Percentiles rank a stretch among this genome's conserved stretches.
These are phyloP conservation scores for Oxyteleia sp. DNA, from an alignment of 2,888 invertebrate species.

Conservation along the genomic window DNA sequence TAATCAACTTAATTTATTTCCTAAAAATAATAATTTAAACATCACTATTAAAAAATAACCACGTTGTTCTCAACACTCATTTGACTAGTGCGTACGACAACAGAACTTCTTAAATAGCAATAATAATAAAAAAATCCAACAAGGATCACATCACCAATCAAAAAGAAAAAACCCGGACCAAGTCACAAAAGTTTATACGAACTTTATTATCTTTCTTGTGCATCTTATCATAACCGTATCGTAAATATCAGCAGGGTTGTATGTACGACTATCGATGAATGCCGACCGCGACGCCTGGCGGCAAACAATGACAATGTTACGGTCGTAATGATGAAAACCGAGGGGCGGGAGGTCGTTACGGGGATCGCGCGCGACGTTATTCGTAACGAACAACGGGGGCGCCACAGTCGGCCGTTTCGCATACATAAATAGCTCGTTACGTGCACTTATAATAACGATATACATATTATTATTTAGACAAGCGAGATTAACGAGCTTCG, in stretches of 20 bases:
- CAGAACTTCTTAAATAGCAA: too few species aligned
- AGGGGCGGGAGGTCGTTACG: background rate
- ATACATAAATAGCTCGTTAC: conserved; percentile 65
- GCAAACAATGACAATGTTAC: background rate
- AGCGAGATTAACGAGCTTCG: conserved; percentile 60
- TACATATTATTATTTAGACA: conserved; percentile 65
- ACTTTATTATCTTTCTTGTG: conserved; percentile 70
- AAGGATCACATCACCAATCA: background rate
- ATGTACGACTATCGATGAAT: conserved; percentile 50
- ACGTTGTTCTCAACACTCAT: too few species aligned
- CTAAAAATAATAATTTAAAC: too few species aligned
- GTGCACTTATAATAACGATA: conserved; percentile 64
- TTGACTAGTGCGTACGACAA: too few species aligned
- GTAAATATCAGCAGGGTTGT: conserved; percentile 52
- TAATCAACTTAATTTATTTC: too few species aligned
- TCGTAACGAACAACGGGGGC: background rate
- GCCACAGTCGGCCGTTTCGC: conserved; percentile 20
- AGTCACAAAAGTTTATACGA: conserved; percentile 63
- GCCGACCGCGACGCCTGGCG: conserved; percentile 21
- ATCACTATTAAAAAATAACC: too few species aligned
- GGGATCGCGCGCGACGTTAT: background rate
- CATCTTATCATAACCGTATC: conserved; percentile 57
- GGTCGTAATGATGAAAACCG: background rate
- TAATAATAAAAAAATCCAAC: too few species aligned
- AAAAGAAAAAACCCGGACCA: conserved; percentile 6